Percentiles rank a stretch among this genome's conserved stretches.
phyloP scores from a whole-genome alignment of 1,140 invertebrate genomes.

The Temnothorax curvispinosus region DNA sequence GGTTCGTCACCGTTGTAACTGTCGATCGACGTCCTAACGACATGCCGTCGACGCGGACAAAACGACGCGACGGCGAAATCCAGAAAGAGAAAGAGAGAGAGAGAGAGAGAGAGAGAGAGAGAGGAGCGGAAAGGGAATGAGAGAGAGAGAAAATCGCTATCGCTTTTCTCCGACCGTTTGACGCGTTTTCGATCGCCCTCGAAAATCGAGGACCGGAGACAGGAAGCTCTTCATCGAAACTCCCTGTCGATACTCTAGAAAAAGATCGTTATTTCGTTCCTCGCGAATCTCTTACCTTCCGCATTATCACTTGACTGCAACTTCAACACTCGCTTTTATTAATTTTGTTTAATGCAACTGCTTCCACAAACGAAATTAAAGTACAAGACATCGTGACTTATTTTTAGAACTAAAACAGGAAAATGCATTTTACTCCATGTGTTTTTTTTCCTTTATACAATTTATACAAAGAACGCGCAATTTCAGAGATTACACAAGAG shows the following conservation, averaged over 20 bases:
- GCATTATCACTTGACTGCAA: neutral
- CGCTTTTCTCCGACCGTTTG: slow-evolving; percentile 26
- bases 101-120: neutral
- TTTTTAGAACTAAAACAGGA: neutral
- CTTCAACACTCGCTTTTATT: neutral
- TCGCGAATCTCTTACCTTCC: slow-evolving; percentile 7
- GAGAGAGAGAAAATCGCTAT: neutral
- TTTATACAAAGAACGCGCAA: neutral
- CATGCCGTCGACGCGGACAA: slow-evolving; percentile 48
- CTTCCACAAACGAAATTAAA: neutral
- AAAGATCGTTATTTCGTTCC: slow-evolving; percentile 36
- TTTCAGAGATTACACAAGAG: neutral
- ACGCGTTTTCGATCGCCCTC: slow-evolving; percentile 50
- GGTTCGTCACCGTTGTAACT: slow-evolving; percentile 70
- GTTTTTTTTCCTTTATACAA: neutral
- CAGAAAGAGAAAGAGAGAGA: slow-evolving; percentile 22
- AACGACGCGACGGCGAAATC: slow-evolving; percentile 49
- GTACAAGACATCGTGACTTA: neutral
- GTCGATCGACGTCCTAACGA: slow-evolving; percentile 67
- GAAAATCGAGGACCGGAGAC: slow-evolving; percentile 48
- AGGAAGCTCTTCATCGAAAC: slow-evolving; percentile 40
- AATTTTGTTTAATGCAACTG: neutral
- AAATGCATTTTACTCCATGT: too few relatives aligned
- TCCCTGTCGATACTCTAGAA: slow-evolving; percentile 37
- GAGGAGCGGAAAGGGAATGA: neutral